Base-by-base conservation (phyloP, 92 coral and sea anemone genomes). In the Siderastrea radians region DNA sequence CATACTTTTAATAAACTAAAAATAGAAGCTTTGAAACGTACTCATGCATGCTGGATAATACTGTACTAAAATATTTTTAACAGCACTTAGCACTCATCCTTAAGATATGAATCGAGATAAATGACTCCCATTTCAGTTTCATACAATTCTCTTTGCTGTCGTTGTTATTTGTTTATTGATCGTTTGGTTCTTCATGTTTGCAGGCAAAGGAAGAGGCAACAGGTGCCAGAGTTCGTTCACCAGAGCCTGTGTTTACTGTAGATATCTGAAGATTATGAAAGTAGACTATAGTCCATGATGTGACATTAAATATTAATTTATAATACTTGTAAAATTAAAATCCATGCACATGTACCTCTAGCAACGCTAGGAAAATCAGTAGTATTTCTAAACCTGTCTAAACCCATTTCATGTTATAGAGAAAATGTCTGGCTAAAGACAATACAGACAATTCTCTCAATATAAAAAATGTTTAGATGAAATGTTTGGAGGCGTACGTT, bases 191-290 rank as follows among this genome's bases (percentile, higher is more conserved):
- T 67, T 74, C 19, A 3, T 49, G 47, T 19, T 84, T 84, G 43
- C 65, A 84, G 87, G 47, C 43, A 6, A 59, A 61, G 46, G 38
- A 49, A 1, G 53, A 52, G 8, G 43, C n/a, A 60, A 43, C 15
- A 46, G 49, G 73, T 8, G 59, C 15, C 53, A 50, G 44, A 38
- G 10, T 73, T 1, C 50, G 49, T 16, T 63, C 87, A 17, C n/a
- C 87, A 19, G 74, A 73, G 64, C 87, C 80, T 12, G 87, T 84
- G 5, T 84, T 84, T 44, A 84, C 87, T 2, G 87, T 84, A 44
- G 80, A 74, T 38, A 11, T 84, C 11, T 84, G 58, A 53, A 73
- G 1, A 8, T 47, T 50, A 50, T 1, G 4, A 5, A 0, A 51
- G 19, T 17, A 15, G 49, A 8, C 19, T 5, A 1, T 5, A 67